Base-by-base conservation (phyloP, 2,797 vertebrate genomes). In the Coregonus ussuriensis region DNA sequence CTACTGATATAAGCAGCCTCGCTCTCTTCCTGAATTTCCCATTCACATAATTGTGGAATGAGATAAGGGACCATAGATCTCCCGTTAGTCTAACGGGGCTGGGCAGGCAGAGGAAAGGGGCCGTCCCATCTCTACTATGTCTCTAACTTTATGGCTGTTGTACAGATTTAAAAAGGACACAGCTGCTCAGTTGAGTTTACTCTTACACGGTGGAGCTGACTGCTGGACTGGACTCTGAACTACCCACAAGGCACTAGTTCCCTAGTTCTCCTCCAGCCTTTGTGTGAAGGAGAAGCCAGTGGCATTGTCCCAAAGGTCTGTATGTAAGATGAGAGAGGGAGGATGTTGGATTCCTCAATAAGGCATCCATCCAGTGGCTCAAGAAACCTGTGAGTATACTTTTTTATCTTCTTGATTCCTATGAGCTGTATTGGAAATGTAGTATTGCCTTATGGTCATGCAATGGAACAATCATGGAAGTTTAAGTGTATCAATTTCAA, bases 191-290 rank as follows among this genome's bases (percentile, higher is more conserved):
- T 9, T 47, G 9, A 71, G 14, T 11, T 35, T 18, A 69, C 41
- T 71, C n/a, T 3, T 9, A 47, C 41, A 51, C 59, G 41, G 67
- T 70, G 13, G 66, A 37, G 66, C 25, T 56, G 51, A 59, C 52
- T 56, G 13, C n/a, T 16, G 77, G 68, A 25, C 51, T 88, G 90
- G 91, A 93, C 91, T 91, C 83, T 92, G 92, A 91, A 88, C 91
- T 81, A 33, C 72, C 71, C 79, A 72, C 33, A 11, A 77, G 73
- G 71, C 81, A 82, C 76, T 75, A 69, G 77, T 83, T 54, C 78
- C 68, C 73, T 47, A 47, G 41, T 47, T 47, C 41, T 47, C 41
- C 80, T 81, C 82, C 66, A 62, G 77, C 65, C 71, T 67, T 75
- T 31, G 63, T 54, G 14, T 79, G 31, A 31, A 31, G 15, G 74